A percentile compares a stretch with the other conserved stretches of the same genome.
Evolutionary conservation across 2,888 invertebrate species (phyloP).

Genomic region (Drosophila nigricruria): DNA sequence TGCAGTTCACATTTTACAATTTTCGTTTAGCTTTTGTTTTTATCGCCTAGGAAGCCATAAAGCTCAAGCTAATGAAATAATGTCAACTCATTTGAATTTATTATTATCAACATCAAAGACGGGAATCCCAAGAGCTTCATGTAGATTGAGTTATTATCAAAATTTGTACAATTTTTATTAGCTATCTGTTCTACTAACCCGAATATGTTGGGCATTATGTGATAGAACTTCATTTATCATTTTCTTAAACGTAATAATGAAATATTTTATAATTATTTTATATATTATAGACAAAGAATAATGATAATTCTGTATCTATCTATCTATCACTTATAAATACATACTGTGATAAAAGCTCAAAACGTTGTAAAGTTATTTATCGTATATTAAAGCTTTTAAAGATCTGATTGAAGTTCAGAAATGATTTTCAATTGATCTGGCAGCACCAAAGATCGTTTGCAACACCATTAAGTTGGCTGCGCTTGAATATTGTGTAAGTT

Average conservation of each 20-base stretch:
- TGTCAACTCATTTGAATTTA: conserved; percentile 31
- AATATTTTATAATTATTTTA: background rate
- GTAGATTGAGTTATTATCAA: background rate
- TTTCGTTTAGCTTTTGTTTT: conserved; percentile 1
- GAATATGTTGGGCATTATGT: background rate
- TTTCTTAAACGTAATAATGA: background rate
- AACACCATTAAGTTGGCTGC: background rate
- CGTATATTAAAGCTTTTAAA: too few relatives aligned
- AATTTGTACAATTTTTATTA: background rate
- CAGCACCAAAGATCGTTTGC: background rate
- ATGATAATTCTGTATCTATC: too few relatives aligned
- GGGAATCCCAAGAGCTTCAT: conserved; percentile 9
- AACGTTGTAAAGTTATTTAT: too few relatives aligned
- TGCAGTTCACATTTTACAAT: conserved; percentile 10
- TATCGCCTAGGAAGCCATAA: conserved; percentile 30
- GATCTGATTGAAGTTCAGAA: background rate
- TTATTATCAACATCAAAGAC: conserved; percentile 25
- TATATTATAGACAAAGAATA: background rate
- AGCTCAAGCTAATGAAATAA: conserved; percentile 25
- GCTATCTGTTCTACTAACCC: conserved; percentile 13
- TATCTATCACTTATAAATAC: too few relatives aligned
- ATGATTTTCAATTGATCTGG: background rate
- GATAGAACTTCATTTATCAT: background rate
- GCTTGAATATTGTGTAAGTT: background rate
- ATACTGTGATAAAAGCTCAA: too few relatives aligned